A percentile compares a stretch with the other conserved stretches of the same genome.
phyloP scores from a whole-genome alignment of 2,888 invertebrate genomes.

The Xanthia togata region DNA sequence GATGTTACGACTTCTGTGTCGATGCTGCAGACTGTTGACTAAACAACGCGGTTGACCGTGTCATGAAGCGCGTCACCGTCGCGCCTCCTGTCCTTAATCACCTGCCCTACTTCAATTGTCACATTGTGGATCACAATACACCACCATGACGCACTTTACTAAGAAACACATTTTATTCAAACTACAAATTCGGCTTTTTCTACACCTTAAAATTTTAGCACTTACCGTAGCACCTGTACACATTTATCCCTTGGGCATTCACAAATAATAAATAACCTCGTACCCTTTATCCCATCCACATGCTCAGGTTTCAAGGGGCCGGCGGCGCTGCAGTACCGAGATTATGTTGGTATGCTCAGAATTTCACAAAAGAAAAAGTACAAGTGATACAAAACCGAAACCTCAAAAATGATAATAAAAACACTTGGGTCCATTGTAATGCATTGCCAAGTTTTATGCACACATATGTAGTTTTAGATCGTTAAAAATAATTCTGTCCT shows the following conservation, averaged over 20 bases:
- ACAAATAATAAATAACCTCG: constrained; percentile 30
- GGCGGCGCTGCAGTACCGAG: constrained; percentile 30
- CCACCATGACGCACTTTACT: constrained; percentile 22
- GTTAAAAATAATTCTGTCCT: constrained; percentile 6
- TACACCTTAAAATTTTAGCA: background rate
- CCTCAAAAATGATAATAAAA: constrained; percentile 52
- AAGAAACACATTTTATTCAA: constrained; percentile 4
- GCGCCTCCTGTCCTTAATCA: constrained; percentile 48
- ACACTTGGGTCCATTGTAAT: constrained; percentile 38
- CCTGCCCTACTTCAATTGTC: constrained; percentile 51
- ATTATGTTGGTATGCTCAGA: constrained; percentile 56
- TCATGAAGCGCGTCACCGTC: constrained; percentile 55
- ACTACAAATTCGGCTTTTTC: background rate
- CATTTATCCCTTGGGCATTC: background rate
- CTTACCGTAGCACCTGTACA: background rate
- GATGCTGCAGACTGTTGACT: constrained; percentile 59
- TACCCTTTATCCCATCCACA: constrained; percentile 27
- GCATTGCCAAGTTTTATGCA: constrained; percentile 38
- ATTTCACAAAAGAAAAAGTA: constrained; percentile 46
- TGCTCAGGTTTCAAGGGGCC: constrained; percentile 39
- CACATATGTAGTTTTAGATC: constrained; percentile 26
- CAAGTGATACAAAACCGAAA: constrained; percentile 53
- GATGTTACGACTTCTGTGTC: constrained; percentile 69
- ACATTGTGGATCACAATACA: constrained; percentile 38
- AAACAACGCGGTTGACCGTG: constrained; percentile 66